These are phyloP conservation scores for Liasis olivaceus DNA, from an alignment of 2,797 vertebrate genomes.

Conservation along the genomic window DNA sequence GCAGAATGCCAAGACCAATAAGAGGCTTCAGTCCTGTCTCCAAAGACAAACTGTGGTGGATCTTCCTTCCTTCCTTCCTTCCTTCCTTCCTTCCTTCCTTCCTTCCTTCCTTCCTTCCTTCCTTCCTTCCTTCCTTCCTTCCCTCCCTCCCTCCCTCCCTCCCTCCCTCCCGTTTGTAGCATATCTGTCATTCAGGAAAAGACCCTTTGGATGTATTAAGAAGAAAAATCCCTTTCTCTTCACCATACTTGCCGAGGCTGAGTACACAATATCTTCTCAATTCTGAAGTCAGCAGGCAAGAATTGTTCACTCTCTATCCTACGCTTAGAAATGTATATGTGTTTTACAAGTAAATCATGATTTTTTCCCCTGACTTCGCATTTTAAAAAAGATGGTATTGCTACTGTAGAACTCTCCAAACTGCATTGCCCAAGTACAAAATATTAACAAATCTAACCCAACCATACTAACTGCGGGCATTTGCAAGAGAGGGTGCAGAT, in stretches of 20 bases:
- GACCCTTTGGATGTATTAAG: neutral
- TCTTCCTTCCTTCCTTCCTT: neutral
- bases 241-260: neutral
- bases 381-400: conserved; percentile 24
- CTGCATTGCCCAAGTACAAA: conserved; percentile 31
- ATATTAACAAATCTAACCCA: neutral
- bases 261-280: neutral
- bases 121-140: neutral
- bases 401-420: conserved; percentile 37
- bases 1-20: neutral
- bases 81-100: neutral
- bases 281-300: neutral
- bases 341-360: neutral
- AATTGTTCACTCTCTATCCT: neutral
- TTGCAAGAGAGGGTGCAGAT: neutral
- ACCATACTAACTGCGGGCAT: neutral
- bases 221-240: neutral
- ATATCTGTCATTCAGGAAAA: neutral
- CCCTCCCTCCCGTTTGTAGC: neutral
- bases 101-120: neutral
- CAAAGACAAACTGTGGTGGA: neutral
- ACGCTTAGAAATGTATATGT: neutral
- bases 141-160: neutral
- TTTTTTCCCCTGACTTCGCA: conserved; percentile 27
- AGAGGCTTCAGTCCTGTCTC: neutral